Conservation (phyloP, 2,797 vertebrate species). For the Helarctos malayanus region DNA sequence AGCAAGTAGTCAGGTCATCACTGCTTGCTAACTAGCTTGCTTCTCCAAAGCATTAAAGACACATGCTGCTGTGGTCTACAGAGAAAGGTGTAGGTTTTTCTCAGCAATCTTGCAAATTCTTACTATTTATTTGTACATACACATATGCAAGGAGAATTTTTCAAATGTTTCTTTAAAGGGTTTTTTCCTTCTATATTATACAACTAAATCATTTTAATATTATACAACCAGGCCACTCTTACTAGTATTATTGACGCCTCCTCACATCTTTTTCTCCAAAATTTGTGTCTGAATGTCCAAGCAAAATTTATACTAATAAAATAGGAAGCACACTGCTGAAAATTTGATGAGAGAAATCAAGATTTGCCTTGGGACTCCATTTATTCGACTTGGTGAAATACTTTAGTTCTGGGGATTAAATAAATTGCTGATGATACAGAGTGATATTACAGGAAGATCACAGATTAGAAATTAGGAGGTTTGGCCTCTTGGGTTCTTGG, state of each 20-base stretch:
- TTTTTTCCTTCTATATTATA: not conserved
- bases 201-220: not conserved
- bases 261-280: not conserved
- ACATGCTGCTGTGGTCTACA: not conserved
- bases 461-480: not conserved
- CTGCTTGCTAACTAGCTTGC: not conserved
- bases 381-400: not conserved
- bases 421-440: not conserved
- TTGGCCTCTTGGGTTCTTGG: not conserved
- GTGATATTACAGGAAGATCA: not conserved
- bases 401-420: not conserved
- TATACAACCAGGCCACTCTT: not conserved
- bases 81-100: not conserved
- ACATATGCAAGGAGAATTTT: not conserved
- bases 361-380: not conserved
- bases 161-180: not conserved
- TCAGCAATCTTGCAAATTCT: not conserved
- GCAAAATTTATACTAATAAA: not conserved
- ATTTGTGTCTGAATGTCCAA: not conserved
- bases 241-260: not conserved
- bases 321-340: not conserved
- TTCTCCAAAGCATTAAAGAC: not conserved
- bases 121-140: not conserved
- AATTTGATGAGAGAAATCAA: not conserved
- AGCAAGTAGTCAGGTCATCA: not conserved